These are phyloP conservation scores for Tragelaphus buxtoni DNA, from an alignment of 2,113 vertebrate genomes.

Conservation along the genomic window DNA sequence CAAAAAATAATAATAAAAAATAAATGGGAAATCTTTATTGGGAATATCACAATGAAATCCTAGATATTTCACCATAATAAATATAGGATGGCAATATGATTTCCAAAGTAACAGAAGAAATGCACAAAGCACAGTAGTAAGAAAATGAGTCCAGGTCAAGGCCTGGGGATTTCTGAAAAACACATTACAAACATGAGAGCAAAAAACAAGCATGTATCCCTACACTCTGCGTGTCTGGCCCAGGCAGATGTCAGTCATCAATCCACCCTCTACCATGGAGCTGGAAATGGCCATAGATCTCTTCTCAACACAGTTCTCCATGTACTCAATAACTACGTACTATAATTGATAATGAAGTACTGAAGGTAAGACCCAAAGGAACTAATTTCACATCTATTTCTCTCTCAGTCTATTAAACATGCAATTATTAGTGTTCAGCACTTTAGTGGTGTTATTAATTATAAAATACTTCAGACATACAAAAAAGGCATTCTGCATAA, in stretches of 20 bases:
- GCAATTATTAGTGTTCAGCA: background rate
- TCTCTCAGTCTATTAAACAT: slow-evolving; percentile 3
- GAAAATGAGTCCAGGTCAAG: background rate
- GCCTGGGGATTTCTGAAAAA: background rate
- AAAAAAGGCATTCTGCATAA: background rate
- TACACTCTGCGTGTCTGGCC: background rate
- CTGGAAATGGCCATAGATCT: background rate
- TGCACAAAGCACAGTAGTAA: background rate
- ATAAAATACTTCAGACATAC: slow-evolving; percentile 30
- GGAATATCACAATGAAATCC: slow-evolving; percentile 26
- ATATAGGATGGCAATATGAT: background rate
- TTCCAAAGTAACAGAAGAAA: slow-evolving; percentile 27
- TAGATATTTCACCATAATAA: background rate
- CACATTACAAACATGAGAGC: background rate
- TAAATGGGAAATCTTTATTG: background rate
- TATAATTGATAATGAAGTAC: background rate
- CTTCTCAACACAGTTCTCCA: background rate
- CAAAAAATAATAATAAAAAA: background rate
- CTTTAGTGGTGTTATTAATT: background rate
- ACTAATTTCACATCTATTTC: background rate
- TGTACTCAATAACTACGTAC: background rate
- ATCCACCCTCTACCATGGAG: background rate
- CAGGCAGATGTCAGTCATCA: background rate
- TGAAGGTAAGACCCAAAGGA: background rate
- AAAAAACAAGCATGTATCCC: background rate